These are phyloP conservation scores for Brotogeris chrysoptera DNA, from an alignment of 2,797 vertebrate species.

Conservation along the genomic window DNA sequence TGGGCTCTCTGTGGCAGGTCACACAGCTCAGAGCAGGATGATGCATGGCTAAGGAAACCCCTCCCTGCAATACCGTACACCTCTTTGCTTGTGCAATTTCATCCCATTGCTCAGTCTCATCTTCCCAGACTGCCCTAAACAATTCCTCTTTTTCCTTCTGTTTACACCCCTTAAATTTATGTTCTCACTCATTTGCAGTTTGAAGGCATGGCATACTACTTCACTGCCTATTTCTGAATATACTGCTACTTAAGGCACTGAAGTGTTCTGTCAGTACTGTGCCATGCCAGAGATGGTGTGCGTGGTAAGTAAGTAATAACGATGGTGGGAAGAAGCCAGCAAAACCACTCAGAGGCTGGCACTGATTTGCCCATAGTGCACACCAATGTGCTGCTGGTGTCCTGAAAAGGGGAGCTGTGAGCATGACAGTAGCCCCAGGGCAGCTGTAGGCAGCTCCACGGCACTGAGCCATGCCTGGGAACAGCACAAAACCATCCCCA, in stretches of 20 bases:
- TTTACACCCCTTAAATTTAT: not conserved
- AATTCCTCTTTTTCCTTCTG: not conserved
- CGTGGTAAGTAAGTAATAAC: too few relatives aligned
- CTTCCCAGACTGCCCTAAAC: not conserved
- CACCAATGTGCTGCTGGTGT: fast-evolving
- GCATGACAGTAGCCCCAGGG: fast-evolving
- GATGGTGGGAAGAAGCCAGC: not conserved
- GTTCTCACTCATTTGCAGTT: not conserved
- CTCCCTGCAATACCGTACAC: fast-evolving
- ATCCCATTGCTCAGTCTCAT: not conserved
- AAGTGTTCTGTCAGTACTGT: fast-evolving
- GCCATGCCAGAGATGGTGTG: fast-evolving
- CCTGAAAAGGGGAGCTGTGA: fast-evolving
- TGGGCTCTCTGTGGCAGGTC: not conserved
- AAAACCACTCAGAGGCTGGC: fast-evolving
- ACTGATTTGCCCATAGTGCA: not conserved
- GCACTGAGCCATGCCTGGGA: fast-evolving
- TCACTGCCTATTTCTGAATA: not conserved
- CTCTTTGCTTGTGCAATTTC: not conserved
- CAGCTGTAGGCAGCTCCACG: fast-evolving
- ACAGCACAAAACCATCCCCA: not conserved
- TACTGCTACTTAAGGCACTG: not conserved
- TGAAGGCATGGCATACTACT: fast-evolving
- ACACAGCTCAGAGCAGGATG: not conserved
- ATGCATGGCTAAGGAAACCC: not conserved